Percentiles rank a stretch among this genome's conserved stretches.
Evolutionary conservation across 2,888 invertebrate species (phyloP).

Genomic region (Caenorhabditis sp.): DNA sequence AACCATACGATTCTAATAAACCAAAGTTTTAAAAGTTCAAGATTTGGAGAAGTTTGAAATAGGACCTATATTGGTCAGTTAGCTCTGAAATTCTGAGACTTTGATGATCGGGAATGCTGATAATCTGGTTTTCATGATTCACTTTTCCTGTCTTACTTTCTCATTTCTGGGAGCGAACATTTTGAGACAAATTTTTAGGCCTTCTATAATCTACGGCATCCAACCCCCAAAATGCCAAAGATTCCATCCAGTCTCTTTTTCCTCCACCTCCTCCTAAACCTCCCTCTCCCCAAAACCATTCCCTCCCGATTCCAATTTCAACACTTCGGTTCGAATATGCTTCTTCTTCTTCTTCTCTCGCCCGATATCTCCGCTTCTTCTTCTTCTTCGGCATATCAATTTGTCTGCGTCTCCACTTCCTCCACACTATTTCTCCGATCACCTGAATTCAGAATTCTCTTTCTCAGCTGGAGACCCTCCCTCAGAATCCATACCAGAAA

Average conservation of each 20-base stretch:
- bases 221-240: neutral
- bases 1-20: too few species aligned
- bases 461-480: conserved; percentile 52
- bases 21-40: too few species aligned
- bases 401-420: conserved; percentile 27
- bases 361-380: conserved; percentile 46
- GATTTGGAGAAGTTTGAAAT: too few species aligned
- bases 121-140: too few species aligned
- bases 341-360: neutral
- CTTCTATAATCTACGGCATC: too few species aligned
- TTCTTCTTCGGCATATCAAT: conserved; percentile 51
- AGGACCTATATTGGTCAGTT: too few species aligned
- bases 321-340: conserved; percentile 35
- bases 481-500: conserved; percentile 48
- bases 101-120: too few species aligned
- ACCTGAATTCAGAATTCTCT: conserved; percentile 52
- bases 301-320: conserved; percentile 10
- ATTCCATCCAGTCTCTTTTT: neutral
- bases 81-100: too few species aligned
- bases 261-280: neutral
- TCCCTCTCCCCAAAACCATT: conserved; percentile 1
- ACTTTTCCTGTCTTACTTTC: too few species aligned
- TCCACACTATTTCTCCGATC: conserved; percentile 44
- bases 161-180: too few species aligned
- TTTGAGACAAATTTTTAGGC: too few species aligned